phyloP scores from a whole-genome alignment of 1,140 invertebrate species.

The Papilio glaucus region DNA sequence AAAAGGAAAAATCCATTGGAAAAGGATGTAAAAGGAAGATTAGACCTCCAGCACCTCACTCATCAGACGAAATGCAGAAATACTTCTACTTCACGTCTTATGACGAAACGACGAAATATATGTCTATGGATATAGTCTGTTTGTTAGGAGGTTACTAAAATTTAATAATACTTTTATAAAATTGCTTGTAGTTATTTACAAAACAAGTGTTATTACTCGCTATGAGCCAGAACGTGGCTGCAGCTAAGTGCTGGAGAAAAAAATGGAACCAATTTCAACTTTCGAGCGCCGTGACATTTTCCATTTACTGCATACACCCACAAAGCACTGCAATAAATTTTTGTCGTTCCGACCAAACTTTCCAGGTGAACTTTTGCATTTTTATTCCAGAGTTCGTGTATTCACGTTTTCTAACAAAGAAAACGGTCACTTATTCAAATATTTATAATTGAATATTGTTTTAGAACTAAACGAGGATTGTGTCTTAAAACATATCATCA shows the following conservation, averaged over 20 bases:
- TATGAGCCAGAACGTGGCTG: conserved; percentile 6
- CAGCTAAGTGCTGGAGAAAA: conserved; percentile 23
- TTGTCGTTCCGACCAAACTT: conserved; percentile 15
- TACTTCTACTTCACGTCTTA: too few relatives aligned
- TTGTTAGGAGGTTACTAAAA: neutral
- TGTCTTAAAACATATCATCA: neutral
- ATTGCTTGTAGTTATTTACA: conserved; percentile 18
- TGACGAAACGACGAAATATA: too few relatives aligned
- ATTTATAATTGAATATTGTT: neutral
- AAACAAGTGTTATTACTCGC: conserved; percentile 15
- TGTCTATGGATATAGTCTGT: neutral
- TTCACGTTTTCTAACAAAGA: neutral
- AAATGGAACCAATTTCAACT: conserved; percentile 32
- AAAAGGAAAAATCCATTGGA: too few relatives aligned
- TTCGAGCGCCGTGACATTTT: conserved; percentile 21
- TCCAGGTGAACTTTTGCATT: conserved; percentile 17
- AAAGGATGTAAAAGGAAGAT: too few relatives aligned
- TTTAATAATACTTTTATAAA: conserved; percentile 24
- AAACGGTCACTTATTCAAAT: too few relatives aligned
- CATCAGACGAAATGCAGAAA: too few relatives aligned
- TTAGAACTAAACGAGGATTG: neutral
- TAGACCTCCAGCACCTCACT: too few relatives aligned
- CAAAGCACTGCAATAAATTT: conserved; percentile 26
- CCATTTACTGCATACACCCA: conserved; percentile 27
- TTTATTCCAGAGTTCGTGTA: conserved; percentile 15